These are phyloP conservation scores for Parauchenoglanis ngamensis DNA, from an alignment of 2,797 vertebrate species.

Conservation along the genomic window DNA sequence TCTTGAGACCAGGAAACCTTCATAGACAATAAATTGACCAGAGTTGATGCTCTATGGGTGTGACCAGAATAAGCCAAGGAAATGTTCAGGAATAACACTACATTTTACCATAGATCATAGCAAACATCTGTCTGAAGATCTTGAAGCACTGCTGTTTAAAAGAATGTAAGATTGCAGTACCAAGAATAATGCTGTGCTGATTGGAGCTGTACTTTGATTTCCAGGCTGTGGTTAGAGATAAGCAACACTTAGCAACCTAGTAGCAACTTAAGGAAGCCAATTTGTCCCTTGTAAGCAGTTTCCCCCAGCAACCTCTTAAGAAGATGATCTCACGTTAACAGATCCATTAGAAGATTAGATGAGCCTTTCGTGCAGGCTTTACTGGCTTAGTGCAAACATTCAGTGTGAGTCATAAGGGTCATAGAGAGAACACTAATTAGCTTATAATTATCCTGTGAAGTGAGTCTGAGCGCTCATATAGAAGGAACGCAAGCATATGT, in stretches of 20 bases:
- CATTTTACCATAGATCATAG: not conserved
- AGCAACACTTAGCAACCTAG: not conserved
- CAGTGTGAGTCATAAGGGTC: slow-evolving; percentile 15
- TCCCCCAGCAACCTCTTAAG: not conserved
- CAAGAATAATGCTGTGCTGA: not conserved
- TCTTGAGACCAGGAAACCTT: not conserved
- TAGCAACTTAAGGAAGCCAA: not conserved
- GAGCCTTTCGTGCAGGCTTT: slow-evolving; percentile 17
- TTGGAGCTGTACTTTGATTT: not conserved
- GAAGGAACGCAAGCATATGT: not conserved
- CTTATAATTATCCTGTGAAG: not conserved
- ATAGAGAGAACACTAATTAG: slow-evolving; percentile 40
- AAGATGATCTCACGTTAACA: not conserved
- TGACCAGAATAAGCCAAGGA: not conserved
- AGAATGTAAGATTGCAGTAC: not conserved
- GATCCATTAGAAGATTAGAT: slow-evolving; percentile 14
- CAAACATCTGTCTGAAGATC: not conserved
- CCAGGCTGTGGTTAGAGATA: not conserved
- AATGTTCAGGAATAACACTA: not conserved
- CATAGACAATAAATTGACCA: not conserved
- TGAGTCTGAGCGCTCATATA: slow-evolving; percentile 12
- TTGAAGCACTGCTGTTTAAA: not conserved
- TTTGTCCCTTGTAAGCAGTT: not conserved
- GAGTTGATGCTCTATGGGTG: not conserved
- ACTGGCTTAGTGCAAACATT: slow-evolving; percentile 15